Base-by-base conservation (phyloP, 2,113 vertebrate genomes). In the Zapus hudsonius region DNA sequence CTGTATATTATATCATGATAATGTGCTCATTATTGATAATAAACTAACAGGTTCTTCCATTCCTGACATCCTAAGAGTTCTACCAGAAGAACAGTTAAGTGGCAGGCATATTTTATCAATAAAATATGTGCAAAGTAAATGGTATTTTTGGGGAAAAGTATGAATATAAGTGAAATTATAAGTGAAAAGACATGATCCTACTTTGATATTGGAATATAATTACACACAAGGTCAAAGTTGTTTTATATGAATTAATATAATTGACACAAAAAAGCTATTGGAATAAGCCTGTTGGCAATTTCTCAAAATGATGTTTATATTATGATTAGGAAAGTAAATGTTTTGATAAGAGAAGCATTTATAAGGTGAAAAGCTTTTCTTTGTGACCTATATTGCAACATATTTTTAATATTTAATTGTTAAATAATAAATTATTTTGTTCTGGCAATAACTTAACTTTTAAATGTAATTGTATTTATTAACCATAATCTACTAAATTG, bases 391-490 rank as follows among this genome's bases (percentile, higher is more conserved):
- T 87, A 67, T 25, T 59, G 69, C 67, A 93, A n/a, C n/a, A n/a
- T n/a, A 47, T 91, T 96, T 93, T 63, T 92, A 1, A 91, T 13
- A 2, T 87, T 23, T 93, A 47, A 81, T 75, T 12, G 95, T 74
- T 92, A 52, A 83, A 97, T 95, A 67, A 92, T 64, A 93, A 94
- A 94, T 94, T 0, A 82, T 42, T 93, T 84, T 94, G 12, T 84
- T 93, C 90, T 84, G 42, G n/a, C 36, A 96, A 61, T 93, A 95
- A 93, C 96, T 96, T 98, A 9, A 84, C 67, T 96, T 40, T 93
- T 95, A 96, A 94, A 66, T n/a, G n/a, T n/a, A 88, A 7, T 95
- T 93, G 96, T 82, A n/a, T 97, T 97, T 97, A 96, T 96, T 95
- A 97, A 81, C 57, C 23, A 89, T 92, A 95, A 96, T 11, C 40